Evolutionary conservation across 1,140 invertebrate genomes (phyloP), one percentile per base, ranked within the genome.

Genomic region (Drosophila kikkawai): DNA sequence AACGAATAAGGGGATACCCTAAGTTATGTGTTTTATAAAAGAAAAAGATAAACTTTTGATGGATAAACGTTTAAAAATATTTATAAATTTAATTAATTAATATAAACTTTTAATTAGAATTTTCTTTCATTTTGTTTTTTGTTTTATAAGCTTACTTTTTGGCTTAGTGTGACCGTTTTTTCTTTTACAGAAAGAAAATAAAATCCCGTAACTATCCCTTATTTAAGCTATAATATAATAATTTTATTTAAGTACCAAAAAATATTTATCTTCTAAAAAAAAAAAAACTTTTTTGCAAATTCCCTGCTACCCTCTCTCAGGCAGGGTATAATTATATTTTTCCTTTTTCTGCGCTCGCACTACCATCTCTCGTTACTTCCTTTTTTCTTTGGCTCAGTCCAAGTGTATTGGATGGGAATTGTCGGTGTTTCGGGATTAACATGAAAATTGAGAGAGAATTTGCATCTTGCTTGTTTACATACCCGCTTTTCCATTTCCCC

Each of bases 361-460:
- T 64, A 19, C 13, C 22, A 29, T 34, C 29, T 61, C 26, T 47
- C 44, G 56, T 63, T 42, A 34, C 12, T 70, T 69, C 13, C 39
- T 26, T 53, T 66, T 41, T 51, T 29, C 34, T 51, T 77, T 47
- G 22, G 26, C 48, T 55, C 60, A 29, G 47, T 68, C 59, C 58
- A 75, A 83, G 69, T 67, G 76, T 64, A 75, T 83, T 76, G 60
- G 59, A 71, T 86, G 69, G 51, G 85, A 86, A 82, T 86, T 86
- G 71, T 70, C 67, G 55, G 77, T 75, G 67, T 84, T 79, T 69
- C 74, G 68, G 84, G 83, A 87, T 87, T 87, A 87, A 87, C 86
- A 82, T 80, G 79, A 80, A 87, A 87, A 87, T 87, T 87, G 83
- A 80, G 64, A 73, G 55, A 12, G 76, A 76, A 82, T 83, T 87